Evolutionary conservation across 2,797 vertebrate genomes (phyloP).

Genomic region (Eidolon dupreanum): DNA sequence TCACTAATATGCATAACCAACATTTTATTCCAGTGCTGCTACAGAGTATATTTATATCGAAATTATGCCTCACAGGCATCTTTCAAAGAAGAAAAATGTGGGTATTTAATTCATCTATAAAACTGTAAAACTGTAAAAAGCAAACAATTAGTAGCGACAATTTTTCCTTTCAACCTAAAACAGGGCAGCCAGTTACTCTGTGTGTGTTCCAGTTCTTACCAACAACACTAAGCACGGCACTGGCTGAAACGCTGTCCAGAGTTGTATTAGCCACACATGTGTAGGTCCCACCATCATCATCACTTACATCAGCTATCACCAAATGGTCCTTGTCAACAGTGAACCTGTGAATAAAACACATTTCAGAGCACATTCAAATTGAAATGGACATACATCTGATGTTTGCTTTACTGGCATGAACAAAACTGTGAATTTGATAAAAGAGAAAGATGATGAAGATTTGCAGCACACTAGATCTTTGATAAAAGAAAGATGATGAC

Average conservation of each 20-base stretch:
- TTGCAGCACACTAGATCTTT: not conserved
- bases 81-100: constrained; percentile 1
- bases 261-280: constrained; percentile 96
- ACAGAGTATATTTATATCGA: not conserved
- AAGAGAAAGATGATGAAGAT: not conserved
- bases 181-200: not conserved
- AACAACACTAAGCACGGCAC: constrained; percentile 94
- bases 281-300: constrained; percentile 94
- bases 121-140: not conserved
- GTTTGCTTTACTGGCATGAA: not conserved
- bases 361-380: not conserved
- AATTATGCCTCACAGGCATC: not conserved
- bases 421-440: not conserved
- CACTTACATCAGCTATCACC: constrained; percentile 91
- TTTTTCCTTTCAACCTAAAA: not conserved
- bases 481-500: not conserved
- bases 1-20: not conserved
- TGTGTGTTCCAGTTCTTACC: constrained; percentile 87
- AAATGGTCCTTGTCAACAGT: constrained; percentile 91
- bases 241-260: constrained; percentile 95
- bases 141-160: not conserved
- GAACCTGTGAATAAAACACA: constrained; percentile 88
- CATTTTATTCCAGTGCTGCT: not conserved
- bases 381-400: not conserved
- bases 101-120: not conserved